Evolutionary conservation across 2,888 invertebrate species (phyloP).

Genomic region (Quadroppia sp.): DNA sequence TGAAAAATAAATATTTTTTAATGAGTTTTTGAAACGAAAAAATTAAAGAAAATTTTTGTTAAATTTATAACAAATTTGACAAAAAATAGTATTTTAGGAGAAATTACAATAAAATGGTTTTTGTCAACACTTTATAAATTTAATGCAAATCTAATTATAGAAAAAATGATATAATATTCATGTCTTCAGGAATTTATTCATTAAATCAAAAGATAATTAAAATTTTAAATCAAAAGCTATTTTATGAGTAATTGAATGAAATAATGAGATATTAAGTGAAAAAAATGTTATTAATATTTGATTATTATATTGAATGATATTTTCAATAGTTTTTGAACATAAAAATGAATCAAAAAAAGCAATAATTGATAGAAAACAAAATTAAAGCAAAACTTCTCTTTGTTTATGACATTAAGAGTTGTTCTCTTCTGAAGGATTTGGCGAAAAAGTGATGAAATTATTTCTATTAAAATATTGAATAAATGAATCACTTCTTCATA

Average conservation of each 20-base stretch:
- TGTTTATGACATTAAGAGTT: background rate
- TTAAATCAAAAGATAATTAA: background rate
- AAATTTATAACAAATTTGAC: too few species aligned
- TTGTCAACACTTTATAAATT: too few species aligned
- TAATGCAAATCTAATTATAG: too few species aligned
- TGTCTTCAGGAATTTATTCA: background rate
- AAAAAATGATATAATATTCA: too few species aligned
- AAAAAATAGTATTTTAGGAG: too few species aligned
- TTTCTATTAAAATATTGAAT: background rate
- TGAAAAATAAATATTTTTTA: too few species aligned
- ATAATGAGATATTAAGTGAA: background rate
- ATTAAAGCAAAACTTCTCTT: background rate
- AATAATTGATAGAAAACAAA: background rate
- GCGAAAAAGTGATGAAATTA: background rate
- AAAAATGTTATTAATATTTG: background rate
- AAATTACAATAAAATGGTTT: too few species aligned
- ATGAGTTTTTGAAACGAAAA: too few species aligned
- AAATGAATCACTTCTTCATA: too few species aligned
- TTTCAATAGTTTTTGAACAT: background rate
- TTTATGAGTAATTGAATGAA: background rate
- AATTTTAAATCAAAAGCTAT: background rate
- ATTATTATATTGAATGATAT: background rate
- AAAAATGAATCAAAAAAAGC: background rate
- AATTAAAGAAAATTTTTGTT: too few species aligned
- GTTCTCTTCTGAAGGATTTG: background rate